Evolutionary conservation across 30 jellyfish, hydroid and myxozoan genomes (phyloP).

Genomic region (Aurelia aurita): DNA sequence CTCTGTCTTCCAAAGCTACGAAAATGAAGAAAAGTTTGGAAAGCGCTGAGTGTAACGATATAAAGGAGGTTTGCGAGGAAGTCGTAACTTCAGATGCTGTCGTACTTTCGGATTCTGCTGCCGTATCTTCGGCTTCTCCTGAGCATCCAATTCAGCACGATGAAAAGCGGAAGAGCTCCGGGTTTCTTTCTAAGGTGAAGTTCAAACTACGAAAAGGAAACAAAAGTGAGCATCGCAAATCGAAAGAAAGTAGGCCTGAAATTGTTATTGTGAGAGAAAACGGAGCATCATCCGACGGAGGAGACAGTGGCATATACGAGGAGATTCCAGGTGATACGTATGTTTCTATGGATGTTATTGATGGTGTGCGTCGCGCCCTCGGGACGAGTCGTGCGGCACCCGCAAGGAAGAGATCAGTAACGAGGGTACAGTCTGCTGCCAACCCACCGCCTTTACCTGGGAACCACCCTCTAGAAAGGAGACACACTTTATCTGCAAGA

Average conservation of each 20-base stretch:
- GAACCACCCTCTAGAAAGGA: conserved; percentile 82
- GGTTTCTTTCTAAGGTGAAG: conserved; percentile 53
- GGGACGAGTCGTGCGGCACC: conserved; percentile 19
- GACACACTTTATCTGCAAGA: conserved; percentile 40
- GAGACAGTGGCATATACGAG: conserved; percentile 73
- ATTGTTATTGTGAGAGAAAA: conserved; percentile 40
- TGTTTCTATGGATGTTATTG: conserved; percentile 68
- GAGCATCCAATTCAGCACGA: conserved; percentile 11
- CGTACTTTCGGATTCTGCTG: too few species aligned
- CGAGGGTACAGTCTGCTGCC: conserved; percentile 40
- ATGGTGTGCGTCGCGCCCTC: conserved; percentile 63
- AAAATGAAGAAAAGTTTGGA: not conserved
- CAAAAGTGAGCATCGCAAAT: conserved; percentile 17
- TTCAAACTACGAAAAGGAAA: conserved; percentile 28
- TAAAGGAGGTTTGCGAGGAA: conserved; percentile 8
- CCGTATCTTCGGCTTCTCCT: too few species aligned
- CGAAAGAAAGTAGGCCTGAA: conserved; percentile 53
- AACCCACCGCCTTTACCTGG: conserved; percentile 96
- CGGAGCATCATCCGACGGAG: conserved; percentile 77
- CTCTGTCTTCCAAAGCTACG: not conserved
- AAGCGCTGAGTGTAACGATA: not conserved
- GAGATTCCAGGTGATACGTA: conserved; percentile 71
- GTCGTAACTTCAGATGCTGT: too few species aligned
- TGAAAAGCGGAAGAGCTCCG: conserved; percentile 44
- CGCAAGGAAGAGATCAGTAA: conserved; percentile 21